These are phyloP conservation scores for Solenodon paradoxus DNA, from an alignment of 2,113 vertebrate genomes.

Conservation along the genomic window DNA sequence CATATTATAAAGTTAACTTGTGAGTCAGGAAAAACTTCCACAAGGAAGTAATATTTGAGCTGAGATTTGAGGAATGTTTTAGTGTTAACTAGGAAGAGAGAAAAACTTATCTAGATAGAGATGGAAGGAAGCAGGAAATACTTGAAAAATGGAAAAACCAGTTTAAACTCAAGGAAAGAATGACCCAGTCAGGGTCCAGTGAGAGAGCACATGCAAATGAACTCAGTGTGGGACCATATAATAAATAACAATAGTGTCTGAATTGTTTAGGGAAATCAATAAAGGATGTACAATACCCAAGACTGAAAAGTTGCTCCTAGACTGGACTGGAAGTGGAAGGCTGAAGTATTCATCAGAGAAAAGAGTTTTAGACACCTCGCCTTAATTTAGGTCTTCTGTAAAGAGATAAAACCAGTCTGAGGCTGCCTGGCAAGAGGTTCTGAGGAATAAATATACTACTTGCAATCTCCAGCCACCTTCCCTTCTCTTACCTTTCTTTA, in stretches of 20 bases:
- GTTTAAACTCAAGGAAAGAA: background rate
- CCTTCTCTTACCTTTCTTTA: background rate
- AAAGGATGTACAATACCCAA: background rate
- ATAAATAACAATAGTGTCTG: background rate
- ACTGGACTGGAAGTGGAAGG: background rate
- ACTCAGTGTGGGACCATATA: background rate
- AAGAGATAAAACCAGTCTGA: background rate
- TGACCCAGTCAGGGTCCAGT: background rate
- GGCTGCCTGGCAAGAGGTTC: background rate
- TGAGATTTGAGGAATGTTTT: background rate
- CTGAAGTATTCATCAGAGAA: background rate
- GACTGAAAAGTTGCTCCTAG: background rate
- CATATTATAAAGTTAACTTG: background rate
- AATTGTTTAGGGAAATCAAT: conserved; percentile 15
- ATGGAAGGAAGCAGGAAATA: background rate
- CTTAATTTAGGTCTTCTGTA: too few species aligned
- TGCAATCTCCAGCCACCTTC: background rate
- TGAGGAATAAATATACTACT: too few species aligned
- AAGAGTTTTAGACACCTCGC: background rate
- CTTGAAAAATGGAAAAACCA: background rate
- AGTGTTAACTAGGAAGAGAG: background rate
- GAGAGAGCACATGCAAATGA: background rate
- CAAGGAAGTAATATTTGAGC: background rate
- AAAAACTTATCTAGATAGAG: background rate
- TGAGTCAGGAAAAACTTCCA: background rate